These are phyloP conservation scores for Bucorvus abyssinicus DNA, from an alignment of 2,797 vertebrate genomes.

Conservation along the genomic window DNA sequence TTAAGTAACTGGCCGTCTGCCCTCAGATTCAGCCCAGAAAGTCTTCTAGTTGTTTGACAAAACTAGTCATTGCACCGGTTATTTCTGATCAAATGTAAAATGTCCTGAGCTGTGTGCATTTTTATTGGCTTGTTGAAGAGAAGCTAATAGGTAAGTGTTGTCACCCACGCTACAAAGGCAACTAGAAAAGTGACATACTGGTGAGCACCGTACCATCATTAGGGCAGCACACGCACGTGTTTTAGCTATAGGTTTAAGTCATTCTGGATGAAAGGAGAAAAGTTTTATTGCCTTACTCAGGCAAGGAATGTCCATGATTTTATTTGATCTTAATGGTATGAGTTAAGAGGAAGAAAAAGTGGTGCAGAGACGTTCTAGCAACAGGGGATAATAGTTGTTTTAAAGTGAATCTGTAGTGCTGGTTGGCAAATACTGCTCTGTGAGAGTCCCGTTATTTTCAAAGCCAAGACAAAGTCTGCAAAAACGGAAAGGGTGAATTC, in stretches of 20 bases:
- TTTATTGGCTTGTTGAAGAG: constrained; percentile 55
- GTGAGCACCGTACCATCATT: background rate
- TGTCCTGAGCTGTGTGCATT: constrained; percentile 9
- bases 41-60: background rate
- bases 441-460: constrained; percentile 12
- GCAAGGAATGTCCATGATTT: background rate
- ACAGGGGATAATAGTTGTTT: constrained; percentile 52
- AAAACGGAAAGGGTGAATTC: constrained; percentile 33
- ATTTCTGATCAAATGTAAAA: constrained; percentile 28
- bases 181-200: constrained; percentile 3
- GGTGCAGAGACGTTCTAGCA: background rate
- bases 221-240: background rate
- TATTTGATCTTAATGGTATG: background rate
- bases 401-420: constrained; percentile 27
- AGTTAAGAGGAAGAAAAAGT: constrained; percentile 13
- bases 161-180: constrained; percentile 37
- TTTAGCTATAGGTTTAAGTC: background rate
- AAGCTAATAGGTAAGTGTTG: constrained; percentile 1
- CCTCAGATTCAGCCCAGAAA: constrained; percentile 45
- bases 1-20: constrained; percentile 11
- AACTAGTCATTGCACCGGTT: background rate
- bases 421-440: constrained; percentile 19
- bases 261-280: constrained; percentile 3
- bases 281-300: constrained; percentile 4
- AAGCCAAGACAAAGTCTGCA: constrained; percentile 41